phyloP scores from a whole-genome alignment of 1,140 invertebrate genomes.

The Pentalonia nigronervosa region DNA sequence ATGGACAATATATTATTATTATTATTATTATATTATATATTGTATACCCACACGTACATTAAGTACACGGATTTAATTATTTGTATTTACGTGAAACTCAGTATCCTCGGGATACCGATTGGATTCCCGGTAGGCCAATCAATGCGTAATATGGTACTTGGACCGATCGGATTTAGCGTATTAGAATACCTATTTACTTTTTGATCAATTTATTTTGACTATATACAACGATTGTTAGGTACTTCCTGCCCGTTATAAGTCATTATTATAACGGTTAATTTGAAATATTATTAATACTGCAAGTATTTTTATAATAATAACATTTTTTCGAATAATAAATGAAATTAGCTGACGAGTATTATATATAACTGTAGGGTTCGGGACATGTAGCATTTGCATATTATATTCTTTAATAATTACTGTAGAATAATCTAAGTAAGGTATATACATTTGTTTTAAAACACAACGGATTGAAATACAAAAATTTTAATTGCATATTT shows the following conservation, averaged over 20 bases:
- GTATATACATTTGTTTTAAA: no score
- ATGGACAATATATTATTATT: constrained; percentile 11
- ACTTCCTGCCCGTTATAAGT: neutral
- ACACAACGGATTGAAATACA: no score
- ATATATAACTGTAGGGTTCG: neutral
- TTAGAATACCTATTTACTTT: neutral
- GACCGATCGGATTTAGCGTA: neutral
- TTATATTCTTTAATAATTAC: no score
- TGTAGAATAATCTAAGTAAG: no score
- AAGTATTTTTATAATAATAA: no score
- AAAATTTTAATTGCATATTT: no score
- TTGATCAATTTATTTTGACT: neutral
- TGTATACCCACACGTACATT: neutral
- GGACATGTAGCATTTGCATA: no score
- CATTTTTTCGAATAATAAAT: no score
- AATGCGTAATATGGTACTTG: neutral
- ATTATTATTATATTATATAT: no score
- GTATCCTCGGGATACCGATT: neutral
- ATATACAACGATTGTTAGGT: no score
- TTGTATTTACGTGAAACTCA: neutral
- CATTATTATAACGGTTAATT: no score
- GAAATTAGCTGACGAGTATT: neutral
- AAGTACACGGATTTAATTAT: neutral
- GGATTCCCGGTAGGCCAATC: neutral
- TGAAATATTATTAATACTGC: no score